Percentiles rank a stretch among this genome's conserved stretches.
These are phyloP conservation scores for Drosophila sulfurigaster DNA, from an alignment of 1,140 invertebrate genomes.

Conservation along the genomic window DNA sequence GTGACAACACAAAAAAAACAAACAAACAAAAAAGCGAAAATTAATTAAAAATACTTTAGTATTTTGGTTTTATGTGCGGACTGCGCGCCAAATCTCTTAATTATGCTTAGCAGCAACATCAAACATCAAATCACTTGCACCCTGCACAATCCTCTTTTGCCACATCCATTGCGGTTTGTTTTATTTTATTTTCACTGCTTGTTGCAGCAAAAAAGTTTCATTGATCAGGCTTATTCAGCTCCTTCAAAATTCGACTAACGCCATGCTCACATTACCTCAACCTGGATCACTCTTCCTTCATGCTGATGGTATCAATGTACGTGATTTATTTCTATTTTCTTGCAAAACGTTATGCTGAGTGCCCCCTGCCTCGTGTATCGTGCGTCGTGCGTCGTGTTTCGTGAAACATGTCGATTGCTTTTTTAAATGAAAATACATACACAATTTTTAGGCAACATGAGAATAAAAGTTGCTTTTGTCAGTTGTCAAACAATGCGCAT, in stretches of 20 bases:
- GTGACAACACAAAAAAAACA: neutral
- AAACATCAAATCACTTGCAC: conserved; percentile 6
- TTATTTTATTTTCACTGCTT: neutral
- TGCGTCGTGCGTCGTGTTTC: too few species aligned
- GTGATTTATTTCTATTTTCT: conserved; percentile 43
- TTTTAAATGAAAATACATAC: conserved; percentile 57
- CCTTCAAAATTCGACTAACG: conserved; percentile 37
- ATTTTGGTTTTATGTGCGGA: conserved; percentile 16
- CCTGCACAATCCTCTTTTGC: neutral
- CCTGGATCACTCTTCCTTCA: neutral
- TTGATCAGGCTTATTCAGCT: conserved; percentile 75
- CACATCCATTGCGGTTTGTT: neutral
- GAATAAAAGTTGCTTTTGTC: conserved; percentile 78
- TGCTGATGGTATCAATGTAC: conserved; percentile 20
- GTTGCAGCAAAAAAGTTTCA: conserved; percentile 22
- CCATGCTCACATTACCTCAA: conserved; percentile 22
- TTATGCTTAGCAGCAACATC: conserved; percentile 71
- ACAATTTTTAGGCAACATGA: conserved; percentile 62
- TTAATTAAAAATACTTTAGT: conserved; percentile 45
- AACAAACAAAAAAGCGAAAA: conserved; percentile 39
- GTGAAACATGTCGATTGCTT: conserved; percentile 38
- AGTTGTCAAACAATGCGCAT: conserved; percentile 80
- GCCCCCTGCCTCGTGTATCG: neutral
- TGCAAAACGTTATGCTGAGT: neutral
- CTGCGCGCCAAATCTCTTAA: conserved; percentile 63